These are phyloP conservation scores for Cephus pulcher DNA, from an alignment of 2,888 invertebrate genomes.

Conservation along the genomic window DNA sequence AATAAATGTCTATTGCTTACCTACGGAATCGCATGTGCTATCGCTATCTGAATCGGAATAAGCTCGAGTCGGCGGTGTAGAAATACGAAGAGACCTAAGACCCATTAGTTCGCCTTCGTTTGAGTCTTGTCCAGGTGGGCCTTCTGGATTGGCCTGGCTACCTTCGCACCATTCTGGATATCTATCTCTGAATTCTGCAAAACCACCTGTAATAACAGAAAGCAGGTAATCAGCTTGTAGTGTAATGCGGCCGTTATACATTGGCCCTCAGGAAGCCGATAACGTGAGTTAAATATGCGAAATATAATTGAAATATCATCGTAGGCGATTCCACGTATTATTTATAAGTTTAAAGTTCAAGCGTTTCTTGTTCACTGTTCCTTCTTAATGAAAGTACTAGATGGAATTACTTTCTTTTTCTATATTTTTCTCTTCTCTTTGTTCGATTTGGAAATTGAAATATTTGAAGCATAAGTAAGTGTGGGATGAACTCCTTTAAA, in stretches of 20 bases:
- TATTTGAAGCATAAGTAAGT: neutral
- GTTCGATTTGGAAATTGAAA: neutral
- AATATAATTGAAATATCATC: neutral
- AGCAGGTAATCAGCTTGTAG: slow-evolving; percentile 31
- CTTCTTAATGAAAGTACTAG: neutral
- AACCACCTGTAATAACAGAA: slow-evolving; percentile 79
- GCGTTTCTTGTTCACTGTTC: neutral
- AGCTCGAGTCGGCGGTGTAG: slow-evolving; percentile 77
- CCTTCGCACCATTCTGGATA: slow-evolving; percentile 95
- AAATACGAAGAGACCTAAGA: slow-evolving; percentile 80
- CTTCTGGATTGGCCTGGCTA: slow-evolving; percentile 70
- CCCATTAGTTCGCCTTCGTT: slow-evolving; percentile 75
- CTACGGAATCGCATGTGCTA: slow-evolving; percentile 63
- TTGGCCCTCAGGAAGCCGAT: too few relatives aligned
- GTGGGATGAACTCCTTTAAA: neutral
- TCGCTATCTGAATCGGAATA: slow-evolving; percentile 79
- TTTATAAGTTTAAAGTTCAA: slow-evolving; percentile 7
- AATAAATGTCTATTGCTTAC: slow-evolving; percentile 47
- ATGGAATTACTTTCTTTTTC: neutral
- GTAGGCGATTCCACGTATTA: neutral
- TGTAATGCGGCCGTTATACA: slow-evolving; percentile 18
- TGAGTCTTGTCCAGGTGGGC: slow-evolving; percentile 54
- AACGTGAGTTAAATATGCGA: neutral
- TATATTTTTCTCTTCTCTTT: neutral
- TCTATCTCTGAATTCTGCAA: slow-evolving; percentile 82